A percentile compares a stretch with the other conserved stretches of the same genome.
phyloP scores from a whole-genome alignment of 2,888 invertebrate genomes.

The Agonopterix alstromeriana region DNA sequence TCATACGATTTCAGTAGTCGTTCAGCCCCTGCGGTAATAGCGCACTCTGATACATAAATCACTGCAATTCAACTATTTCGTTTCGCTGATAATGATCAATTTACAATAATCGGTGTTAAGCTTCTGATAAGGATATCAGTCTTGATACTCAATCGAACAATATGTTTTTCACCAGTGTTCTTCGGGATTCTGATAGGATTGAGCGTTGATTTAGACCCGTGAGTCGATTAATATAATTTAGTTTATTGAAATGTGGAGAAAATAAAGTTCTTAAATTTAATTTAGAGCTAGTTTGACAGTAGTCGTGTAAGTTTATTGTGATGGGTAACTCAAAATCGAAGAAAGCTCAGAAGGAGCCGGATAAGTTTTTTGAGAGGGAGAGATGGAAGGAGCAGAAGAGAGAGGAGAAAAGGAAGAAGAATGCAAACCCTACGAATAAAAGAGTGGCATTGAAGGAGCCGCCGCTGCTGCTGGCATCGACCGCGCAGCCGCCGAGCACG shows the following conservation, averaged over 20 bases:
- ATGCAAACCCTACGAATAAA: conserved; percentile 35
- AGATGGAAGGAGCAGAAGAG: conserved; percentile 51
- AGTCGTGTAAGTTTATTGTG: conserved; percentile 2
- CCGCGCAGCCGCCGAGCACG: conserved; percentile 25
- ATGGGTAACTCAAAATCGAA: conserved; percentile 68
- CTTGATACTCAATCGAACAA: conserved; percentile 19
- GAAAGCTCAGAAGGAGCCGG: conserved; percentile 53
- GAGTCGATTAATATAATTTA: too few relatives aligned
- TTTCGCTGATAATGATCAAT: conserved; percentile 26
- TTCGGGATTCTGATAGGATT: conserved; percentile 25
- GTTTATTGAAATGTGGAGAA: too few relatives aligned
- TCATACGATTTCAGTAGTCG: neutral
- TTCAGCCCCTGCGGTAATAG: neutral
- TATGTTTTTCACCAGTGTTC: conserved; percentile 37
- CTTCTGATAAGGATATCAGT: conserved; percentile 45
- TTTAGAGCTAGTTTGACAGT: too few relatives aligned
- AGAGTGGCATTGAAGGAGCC: conserved; percentile 37
- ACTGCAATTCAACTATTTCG: conserved; percentile 31
- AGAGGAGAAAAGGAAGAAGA: conserved; percentile 46
- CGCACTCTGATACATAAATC: conserved; percentile 22
- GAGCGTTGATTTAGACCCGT: neutral
- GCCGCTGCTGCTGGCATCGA: conserved; percentile 25
- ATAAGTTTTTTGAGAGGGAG: conserved; percentile 58
- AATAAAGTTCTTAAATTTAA: too few relatives aligned
- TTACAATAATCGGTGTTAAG: conserved; percentile 10